Evolutionary conservation across 2,888 invertebrate genomes (phyloP).

Genomic region (Patella depressa): DNA sequence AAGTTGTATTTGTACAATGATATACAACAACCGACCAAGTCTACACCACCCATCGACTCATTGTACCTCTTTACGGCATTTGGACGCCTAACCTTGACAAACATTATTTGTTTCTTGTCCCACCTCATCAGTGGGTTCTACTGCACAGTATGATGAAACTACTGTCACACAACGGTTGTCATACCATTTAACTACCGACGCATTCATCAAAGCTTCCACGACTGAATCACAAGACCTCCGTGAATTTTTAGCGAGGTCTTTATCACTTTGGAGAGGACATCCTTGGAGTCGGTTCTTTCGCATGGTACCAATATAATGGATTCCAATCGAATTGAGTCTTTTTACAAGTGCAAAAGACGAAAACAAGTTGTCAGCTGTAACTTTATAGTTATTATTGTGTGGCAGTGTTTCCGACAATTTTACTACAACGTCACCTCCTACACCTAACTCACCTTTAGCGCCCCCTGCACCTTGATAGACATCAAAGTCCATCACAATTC

Average conservation of each 20-base stretch:
- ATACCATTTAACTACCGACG: conserved; percentile 16
- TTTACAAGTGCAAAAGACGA: background rate
- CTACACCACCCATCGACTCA: conserved; percentile 19
- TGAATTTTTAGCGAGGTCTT: background rate
- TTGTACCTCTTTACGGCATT: background rate
- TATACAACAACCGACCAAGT: conserved; percentile 19
- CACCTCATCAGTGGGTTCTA: conserved; percentile 2
- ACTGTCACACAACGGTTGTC: conserved; percentile 17
- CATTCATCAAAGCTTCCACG: background rate
- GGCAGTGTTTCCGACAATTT: background rate
- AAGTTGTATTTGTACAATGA: conserved; percentile 7
- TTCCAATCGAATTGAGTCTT: background rate
- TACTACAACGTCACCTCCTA: background rate
- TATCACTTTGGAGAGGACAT: background rate
- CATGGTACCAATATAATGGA: background rate
- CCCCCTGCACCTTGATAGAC: conserved; percentile 24
- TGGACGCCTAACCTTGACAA: background rate
- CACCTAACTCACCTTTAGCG: conserved; percentile 4
- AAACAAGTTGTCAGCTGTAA: conserved; percentile 31
- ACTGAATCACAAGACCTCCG: background rate
- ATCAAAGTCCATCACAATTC: conserved; percentile 28
- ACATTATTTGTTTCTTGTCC: conserved; percentile 16
- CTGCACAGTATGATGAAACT: background rate
- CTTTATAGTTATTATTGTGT: conserved; percentile 26
- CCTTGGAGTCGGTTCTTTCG: background rate